Evolutionary conservation across 2,888 invertebrate species (phyloP), one percentile per base, ranked within the genome.

Genomic region (Dorcus hopei): DNA sequence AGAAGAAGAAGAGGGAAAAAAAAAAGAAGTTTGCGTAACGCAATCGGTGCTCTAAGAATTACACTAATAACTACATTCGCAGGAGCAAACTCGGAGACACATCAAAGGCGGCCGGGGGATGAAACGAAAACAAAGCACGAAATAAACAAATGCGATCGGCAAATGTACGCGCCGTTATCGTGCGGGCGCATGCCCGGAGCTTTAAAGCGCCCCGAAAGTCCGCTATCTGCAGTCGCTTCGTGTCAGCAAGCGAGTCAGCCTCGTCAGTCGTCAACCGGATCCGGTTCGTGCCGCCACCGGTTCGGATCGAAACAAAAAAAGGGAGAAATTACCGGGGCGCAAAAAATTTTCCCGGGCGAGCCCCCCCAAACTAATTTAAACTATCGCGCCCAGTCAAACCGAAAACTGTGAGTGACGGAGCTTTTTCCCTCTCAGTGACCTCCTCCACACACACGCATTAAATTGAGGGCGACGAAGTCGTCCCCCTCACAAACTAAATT

Each of bases 71-170:
- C 26, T 33, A 33, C 26, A 33, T 33, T 33, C 26, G 6, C 26
- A 33, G 26, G 26, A 33, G 26, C 26, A 33, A 33, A 33, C 26
- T 33, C 26, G 26, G 26, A 56, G 49, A 54, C 52, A 53, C 56
- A 56, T 63, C 56, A 60, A 59, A 57, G 58, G 50, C 51, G 52
- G 52, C 50, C 52, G 50, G 53, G 50, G 53, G 59, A 52, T 59
- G 57, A 56, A 58, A 63, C 58, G 58, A 63, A 63, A 63, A 61
- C 61, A 62, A 64, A 62, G 62, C 64, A 64, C 42, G 60, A 64
- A 69, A 68, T 68, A 69, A 69, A 70, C 68, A 70, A 70, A 70
- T 70, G 66, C 68, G 62, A 70, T 70, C 62, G 65, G 61, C 65
- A 68, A 70, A 68, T 65, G 65, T 68, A 65, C 59, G 59, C 53